Conservation (phyloP, 2,113 vertebrate species). For the Melospiza georgiana region DNA sequence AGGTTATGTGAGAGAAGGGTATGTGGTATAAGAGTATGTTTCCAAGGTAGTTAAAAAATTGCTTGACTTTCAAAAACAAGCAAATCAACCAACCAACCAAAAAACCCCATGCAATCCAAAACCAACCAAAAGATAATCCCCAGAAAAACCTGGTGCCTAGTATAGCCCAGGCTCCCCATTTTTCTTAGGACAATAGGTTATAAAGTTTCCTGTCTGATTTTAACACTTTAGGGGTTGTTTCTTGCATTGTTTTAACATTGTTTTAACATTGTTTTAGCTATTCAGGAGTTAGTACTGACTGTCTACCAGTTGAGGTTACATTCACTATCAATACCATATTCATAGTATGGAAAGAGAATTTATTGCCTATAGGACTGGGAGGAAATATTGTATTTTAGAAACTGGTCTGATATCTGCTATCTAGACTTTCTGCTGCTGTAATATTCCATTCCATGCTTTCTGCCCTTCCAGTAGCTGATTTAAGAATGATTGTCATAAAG, state of each 20-base stretch:
- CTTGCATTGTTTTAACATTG: background rate
- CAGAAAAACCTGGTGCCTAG: background rate
- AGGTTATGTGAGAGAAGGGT: background rate
- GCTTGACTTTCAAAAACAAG: background rate
- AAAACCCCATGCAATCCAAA: background rate
- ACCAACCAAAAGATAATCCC: background rate
- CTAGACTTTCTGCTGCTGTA: background rate
- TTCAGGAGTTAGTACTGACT: background rate
- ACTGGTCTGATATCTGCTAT: background rate
- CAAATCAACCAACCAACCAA: background rate
- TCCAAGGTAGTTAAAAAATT: background rate
- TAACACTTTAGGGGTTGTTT: background rate
- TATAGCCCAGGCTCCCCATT: background rate
- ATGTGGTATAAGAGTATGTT: background rate
- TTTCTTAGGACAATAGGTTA: background rate
- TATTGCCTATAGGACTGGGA: background rate
- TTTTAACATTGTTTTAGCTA: background rate
- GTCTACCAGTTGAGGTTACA: background rate
- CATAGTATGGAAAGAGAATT: background rate
- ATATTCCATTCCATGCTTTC: background rate
- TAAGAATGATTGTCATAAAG: background rate
- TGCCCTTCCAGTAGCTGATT: background rate
- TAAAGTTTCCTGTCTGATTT: background rate
- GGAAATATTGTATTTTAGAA: background rate
- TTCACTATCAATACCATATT: background rate